Base-by-base conservation (phyloP, 2,797 vertebrate genomes). In the Streptopelia turtur region DNA sequence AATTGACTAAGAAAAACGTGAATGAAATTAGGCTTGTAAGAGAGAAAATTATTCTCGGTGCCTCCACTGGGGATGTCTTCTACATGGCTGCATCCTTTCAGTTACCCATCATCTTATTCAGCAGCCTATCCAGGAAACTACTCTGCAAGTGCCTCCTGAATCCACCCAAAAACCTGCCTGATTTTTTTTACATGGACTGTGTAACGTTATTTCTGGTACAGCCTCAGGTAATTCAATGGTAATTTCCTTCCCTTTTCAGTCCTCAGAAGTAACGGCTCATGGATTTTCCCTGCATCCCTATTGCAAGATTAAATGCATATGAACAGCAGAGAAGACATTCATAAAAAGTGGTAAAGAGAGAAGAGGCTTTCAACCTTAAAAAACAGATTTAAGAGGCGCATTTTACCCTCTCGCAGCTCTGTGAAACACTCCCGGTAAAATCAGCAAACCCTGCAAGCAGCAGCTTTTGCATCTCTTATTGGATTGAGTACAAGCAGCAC, bases 1-100 rank as follows among this genome's bases (percentile, higher is more conserved):
- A 97, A 95, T 94, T 97, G 96, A 91, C 95, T 91, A 92, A 89
- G 95, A 89, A 88, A 90, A 94, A 96, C 89, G 95, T 94, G 87
- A 97, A 88, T 93, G 57, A 95, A 93, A 87, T 86, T 14, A 90
- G 16, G 37, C 65, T 68, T 87, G 35, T 63, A 75, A 71, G 49
- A 69, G 68, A 83, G 83, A 92, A 80, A 91, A 91, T 9, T 1
- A 85, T 60, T 60, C 81, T 77, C 50, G 9, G 1, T 28, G 33
- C 41, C 79, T 94, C 78, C 45, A 28, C 53, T 41, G 65, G 49
- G 59, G 78, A 37, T 13, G 56, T 56, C 75, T 90, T 49, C 74
- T 53, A 60, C 31, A 15, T 57, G 71, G 75, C 72, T 4, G 16
- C 64, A 74, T 31, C 59, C 68, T n/a, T 39, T 47, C 37, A 82